These are phyloP conservation scores for Tortricodes alternella DNA, from an alignment of 2,888 invertebrate genomes.

Conservation along the genomic window DNA sequence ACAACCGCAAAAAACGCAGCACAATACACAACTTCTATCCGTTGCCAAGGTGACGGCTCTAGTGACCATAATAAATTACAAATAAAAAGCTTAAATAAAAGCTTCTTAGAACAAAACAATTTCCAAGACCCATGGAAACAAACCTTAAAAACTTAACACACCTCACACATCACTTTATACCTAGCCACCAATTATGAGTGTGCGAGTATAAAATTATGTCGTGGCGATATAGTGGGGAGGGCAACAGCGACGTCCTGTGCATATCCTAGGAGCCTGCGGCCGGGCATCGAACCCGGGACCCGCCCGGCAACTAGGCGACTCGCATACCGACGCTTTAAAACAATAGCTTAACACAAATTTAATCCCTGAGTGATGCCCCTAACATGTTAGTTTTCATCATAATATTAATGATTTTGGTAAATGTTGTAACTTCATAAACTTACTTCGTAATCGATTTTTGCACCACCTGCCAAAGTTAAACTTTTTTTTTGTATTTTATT, in stretches of 20 bases:
- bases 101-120: background rate
- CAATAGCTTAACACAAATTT: constrained; percentile 3
- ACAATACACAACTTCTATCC: no score
- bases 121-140: background rate
- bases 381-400: no score
- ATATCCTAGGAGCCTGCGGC: constrained; percentile 59
- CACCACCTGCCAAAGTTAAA: no score
- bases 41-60: no score
- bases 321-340: constrained; percentile 24
- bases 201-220: constrained; percentile 20
- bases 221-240: constrained; percentile 35
- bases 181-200: constrained; percentile 22
- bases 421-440: no score
- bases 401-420: no score
- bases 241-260: constrained; percentile 69
- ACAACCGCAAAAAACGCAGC: no score
- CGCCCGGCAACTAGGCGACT: constrained; percentile 39
- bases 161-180: constrained; percentile 2
- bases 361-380: no score
- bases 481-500: no score
- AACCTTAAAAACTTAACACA: background rate
- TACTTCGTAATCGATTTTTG: no score
- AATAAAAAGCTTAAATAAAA: background rate
- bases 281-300: constrained; percentile 73
- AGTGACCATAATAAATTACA: background rate